These are phyloP conservation scores for Drosophila subobscura DNA, from an alignment of 1,140 invertebrate genomes.

Conservation along the genomic window DNA sequence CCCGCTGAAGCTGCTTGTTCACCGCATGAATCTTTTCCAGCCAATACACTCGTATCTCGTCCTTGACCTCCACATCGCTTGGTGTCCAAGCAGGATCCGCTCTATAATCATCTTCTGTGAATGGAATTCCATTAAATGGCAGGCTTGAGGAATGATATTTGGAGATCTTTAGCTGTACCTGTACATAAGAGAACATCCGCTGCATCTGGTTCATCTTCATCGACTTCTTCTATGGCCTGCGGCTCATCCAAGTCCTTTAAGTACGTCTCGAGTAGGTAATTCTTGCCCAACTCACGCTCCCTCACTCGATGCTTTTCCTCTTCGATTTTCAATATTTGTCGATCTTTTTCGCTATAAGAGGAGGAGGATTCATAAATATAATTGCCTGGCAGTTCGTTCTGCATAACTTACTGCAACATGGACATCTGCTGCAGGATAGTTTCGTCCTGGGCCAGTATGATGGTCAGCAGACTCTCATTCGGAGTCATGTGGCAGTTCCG, in stretches of 20 bases:
- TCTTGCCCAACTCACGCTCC: constrained; percentile 90
- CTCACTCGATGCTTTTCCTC: constrained; percentile 89
- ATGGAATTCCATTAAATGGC: too few relatives aligned
- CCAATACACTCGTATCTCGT: constrained; percentile 86
- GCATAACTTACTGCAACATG: constrained; percentile 85
- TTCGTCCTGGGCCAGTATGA: constrained; percentile 91
- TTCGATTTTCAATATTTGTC: constrained; percentile 90
- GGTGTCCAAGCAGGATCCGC: not conserved
- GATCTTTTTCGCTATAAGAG: constrained; percentile 88
- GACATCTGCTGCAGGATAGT: constrained; percentile 90
- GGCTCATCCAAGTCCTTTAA: constrained; percentile 85
- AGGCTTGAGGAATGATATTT: too few relatives aligned
- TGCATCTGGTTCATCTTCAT: constrained; percentile 64
- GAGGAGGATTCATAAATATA: not conserved
- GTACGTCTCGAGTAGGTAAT: constrained; percentile 92
- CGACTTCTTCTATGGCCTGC: constrained; percentile 34
- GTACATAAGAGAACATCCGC: constrained; percentile 22
- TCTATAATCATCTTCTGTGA: too few relatives aligned
- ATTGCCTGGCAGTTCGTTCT: not conserved
- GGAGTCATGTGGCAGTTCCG: constrained; percentile 21
- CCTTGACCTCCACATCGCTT: not conserved
- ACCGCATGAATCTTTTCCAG: constrained; percentile 89
- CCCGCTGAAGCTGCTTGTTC: constrained; percentile 88
- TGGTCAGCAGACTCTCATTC: constrained; percentile 89
- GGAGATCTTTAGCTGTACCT: constrained; percentile 25